Base-by-base conservation (phyloP, 2,797 vertebrate species). In the Selene dorsalis region DNA sequence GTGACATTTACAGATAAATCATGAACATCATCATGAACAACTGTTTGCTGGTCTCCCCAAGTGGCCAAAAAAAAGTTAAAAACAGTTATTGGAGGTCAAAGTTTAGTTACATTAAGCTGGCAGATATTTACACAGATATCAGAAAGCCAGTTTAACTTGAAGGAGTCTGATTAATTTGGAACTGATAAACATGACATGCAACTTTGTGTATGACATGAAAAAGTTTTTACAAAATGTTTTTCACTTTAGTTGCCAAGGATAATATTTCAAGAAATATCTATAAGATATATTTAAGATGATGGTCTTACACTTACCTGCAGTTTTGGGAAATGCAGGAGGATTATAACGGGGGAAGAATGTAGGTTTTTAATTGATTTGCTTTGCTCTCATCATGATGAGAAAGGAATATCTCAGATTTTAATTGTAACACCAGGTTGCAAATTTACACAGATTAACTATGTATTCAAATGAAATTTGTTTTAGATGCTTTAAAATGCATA, bases 391-490 rank as follows among this genome's bases (percentile, higher is more conserved):
- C 20, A 22, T 22, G 48, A 9, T 11, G 22, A n/a, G 2, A 50
- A 50, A 50, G 12, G 10, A 10, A 10, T 50, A n/a, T 50, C 10
- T 9, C 9, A 50, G 47, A 22, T 4, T 47, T 43, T 43, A 1
- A 18, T 43, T 43, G 18, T 6, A 47, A 47, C 45, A 47, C 4
- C 9, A 50, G 48, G 10, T 50, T n/a, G 7, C 48, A 22, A 20
- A 48, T 8, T 2, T 16, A 12, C 6, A 58, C 52, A 65, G 38
- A 74, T 55, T 1, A 39, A 28, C 13, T 58, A 24, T 28, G 41
- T 47, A 55, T 55, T 57, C 2, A 79, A 66, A 60, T 61, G 1
- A 8, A 12, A 55, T 52, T 26, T 53, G 17, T 72, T 56, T 38
- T 24, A 24, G 11, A 6, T 57, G 14, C 11, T 55, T 59, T 4